These are phyloP conservation scores for Archocentrus centrarchus DNA, from an alignment of 2,113 vertebrate genomes.

Conservation along the genomic window DNA sequence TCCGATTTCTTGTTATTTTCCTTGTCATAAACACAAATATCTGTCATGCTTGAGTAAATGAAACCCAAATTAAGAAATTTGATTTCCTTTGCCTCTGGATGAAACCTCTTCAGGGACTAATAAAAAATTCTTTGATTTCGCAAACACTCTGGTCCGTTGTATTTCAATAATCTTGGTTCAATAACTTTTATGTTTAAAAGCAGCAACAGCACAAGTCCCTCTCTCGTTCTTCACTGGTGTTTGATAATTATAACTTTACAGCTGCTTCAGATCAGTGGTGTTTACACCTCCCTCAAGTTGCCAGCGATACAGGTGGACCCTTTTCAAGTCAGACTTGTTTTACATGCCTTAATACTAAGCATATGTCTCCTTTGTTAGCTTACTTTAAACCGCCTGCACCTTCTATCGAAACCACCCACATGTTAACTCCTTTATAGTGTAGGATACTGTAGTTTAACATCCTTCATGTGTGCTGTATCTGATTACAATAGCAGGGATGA, in stretches of 20 bases:
- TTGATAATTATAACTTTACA: conserved; percentile 4
- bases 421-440: conserved; percentile 39
- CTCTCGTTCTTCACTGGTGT: not conserved
- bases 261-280: conserved; percentile 19
- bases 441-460: conserved; percentile 51
- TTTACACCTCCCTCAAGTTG: conserved; percentile 21
- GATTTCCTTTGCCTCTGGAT: too few species aligned
- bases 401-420: conserved; percentile 58
- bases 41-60: too few species aligned
- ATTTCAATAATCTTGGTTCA: not conserved
- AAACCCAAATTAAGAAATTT: too few species aligned
- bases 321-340: conserved; percentile 41
- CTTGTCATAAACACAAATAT: too few species aligned
- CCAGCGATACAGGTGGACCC: conserved; percentile 19
- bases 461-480: conserved; percentile 47
- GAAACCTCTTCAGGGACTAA: too few species aligned
- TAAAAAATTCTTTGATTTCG: not conserved
- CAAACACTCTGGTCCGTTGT: not conserved
- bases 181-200: conserved; percentile 4
- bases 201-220: not conserved
- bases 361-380: conserved; percentile 48
- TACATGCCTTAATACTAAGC: conserved; percentile 33
- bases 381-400: conserved; percentile 42
- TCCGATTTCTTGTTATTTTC: too few species aligned
- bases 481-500: conserved; percentile 66